Conservation (phyloP, 2,888 invertebrate genomes). For the Zaprionus lineosus region DNA sequence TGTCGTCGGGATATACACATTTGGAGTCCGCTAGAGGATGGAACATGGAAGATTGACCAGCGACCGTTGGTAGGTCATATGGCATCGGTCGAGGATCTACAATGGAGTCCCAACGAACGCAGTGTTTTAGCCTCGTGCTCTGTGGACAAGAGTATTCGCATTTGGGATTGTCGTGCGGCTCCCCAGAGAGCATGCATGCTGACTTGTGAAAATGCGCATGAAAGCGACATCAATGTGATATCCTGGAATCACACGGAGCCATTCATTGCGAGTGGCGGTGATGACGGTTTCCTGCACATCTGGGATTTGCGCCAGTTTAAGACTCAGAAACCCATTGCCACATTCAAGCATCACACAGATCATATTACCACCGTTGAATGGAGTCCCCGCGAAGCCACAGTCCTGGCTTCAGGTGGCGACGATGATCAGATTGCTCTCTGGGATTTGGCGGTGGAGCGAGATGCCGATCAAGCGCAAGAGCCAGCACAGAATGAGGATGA, state of each 20-base stretch:
- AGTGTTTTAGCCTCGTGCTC: conserved; percentile 95
- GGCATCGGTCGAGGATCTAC: conserved; percentile 97
- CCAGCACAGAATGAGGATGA: conserved; percentile 89
- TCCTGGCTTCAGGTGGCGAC: conserved; percentile 95
- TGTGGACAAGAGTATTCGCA: conserved; percentile 93
- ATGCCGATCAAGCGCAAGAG: conserved; percentile 84
- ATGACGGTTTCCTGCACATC: conserved; percentile 96
- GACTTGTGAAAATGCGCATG: conserved; percentile 92
- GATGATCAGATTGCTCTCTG: conserved; percentile 98
- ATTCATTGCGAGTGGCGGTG: conserved; percentile 96
- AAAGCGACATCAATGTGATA: conserved; percentile 97
- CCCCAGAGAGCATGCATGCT: conserved; percentile 96
- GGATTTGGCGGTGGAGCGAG: conserved; percentile 96
- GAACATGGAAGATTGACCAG: conserved; percentile 95
- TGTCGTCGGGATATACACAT: conserved; percentile 94
- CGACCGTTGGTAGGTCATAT: conserved; percentile 93
- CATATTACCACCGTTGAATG: conserved; percentile 98
- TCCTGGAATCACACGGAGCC: conserved; percentile 97
- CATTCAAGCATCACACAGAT: conserved; percentile 96
- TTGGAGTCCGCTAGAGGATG: conserved; percentile 92
- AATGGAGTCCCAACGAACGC: conserved; percentile 98
- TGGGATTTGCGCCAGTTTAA: conserved; percentile 97
- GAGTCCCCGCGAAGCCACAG: conserved; percentile 96
- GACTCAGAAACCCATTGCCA: conserved; percentile 91
- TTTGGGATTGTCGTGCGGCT: conserved; percentile 96